Base-by-base conservation (phyloP, 2,888 invertebrate species). In the Ptychoptera contaminata region DNA sequence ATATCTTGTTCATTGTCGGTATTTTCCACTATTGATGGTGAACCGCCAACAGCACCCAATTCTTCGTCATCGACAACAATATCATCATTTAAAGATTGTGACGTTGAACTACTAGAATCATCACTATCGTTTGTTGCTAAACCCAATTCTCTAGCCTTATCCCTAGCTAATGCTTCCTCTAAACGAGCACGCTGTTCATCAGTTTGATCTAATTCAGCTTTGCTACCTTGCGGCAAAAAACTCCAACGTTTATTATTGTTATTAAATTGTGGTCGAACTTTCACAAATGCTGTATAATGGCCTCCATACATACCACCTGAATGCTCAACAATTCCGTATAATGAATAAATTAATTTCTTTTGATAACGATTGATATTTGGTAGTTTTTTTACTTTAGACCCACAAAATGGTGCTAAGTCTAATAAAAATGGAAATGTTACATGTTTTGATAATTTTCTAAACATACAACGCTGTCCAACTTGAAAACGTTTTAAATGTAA, bases 241-340 rank as follows among this genome's bases (percentile, higher is more conserved):
- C 76, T 73, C 81, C 82, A 82, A 10, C 80, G 70, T 8, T 76
- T 73, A 55, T 80, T 79, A n/a, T 74, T 72, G 1, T 70, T 60
- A 30, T 68, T 65, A 32, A 82, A 61, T 8, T 74, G 72, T 15
- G 72, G 64, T n/a, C 84, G 69, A 8, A 87, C 84, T 69, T 93
- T 93, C 2, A 97, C 88, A 58, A 91, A 97, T 7, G 96, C 92
- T 1, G 92, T 87, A 60, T 98, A 98, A 51, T 76, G 76, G 0
- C 76, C 76, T 3, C 91, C 87, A 57, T 83, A 82, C 62, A 96
- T 77, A 4, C 83, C 79, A 0, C 97, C 97, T 44, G 84, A 82
- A 60, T 98, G 97, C 58, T 91, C 92, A 2, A 97, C 94, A 1
- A 98, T 81, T 0, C 93, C 97, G 56, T 93, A 98, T 43, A 98